phyloP scores from a whole-genome alignment of 1,140 invertebrate genomes.

The Microvelia longipes region DNA sequence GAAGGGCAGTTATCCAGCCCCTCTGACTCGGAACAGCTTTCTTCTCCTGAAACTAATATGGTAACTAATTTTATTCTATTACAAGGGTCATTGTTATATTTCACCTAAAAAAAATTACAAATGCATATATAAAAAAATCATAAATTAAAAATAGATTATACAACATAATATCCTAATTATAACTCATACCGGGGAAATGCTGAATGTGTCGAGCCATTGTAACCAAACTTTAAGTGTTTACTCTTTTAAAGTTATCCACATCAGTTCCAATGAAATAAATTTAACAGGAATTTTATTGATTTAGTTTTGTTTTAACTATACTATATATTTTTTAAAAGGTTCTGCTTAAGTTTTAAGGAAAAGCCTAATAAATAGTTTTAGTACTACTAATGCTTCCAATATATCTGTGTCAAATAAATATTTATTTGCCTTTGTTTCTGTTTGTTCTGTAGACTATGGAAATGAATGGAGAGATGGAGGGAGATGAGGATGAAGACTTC shows the following conservation, averaged over 20 bases:
- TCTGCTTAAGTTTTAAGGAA: too few species aligned
- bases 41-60: background rate
- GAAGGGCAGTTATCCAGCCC: background rate
- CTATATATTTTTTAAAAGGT: too few species aligned
- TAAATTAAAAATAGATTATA: background rate
- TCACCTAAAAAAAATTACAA: background rate
- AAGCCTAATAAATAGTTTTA: too few species aligned
- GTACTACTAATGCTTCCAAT: too few species aligned
- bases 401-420: too few species aligned
- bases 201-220: too few species aligned
- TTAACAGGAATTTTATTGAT: too few species aligned
- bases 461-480: background rate
- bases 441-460: background rate
- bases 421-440: too few species aligned
- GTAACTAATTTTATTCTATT: background rate
- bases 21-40: background rate
- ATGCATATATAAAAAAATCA: background rate
- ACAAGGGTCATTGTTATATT: background rate
- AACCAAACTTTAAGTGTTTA: too few species aligned
- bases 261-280: too few species aligned
- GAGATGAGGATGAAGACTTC: background rate
- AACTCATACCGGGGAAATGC: background rate
- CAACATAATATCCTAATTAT: background rate
- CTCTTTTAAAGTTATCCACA: too few species aligned
- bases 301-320: too few species aligned